Base-by-base conservation (phyloP, 2,888 invertebrate species). In the Apotomis turbidana region DNA sequence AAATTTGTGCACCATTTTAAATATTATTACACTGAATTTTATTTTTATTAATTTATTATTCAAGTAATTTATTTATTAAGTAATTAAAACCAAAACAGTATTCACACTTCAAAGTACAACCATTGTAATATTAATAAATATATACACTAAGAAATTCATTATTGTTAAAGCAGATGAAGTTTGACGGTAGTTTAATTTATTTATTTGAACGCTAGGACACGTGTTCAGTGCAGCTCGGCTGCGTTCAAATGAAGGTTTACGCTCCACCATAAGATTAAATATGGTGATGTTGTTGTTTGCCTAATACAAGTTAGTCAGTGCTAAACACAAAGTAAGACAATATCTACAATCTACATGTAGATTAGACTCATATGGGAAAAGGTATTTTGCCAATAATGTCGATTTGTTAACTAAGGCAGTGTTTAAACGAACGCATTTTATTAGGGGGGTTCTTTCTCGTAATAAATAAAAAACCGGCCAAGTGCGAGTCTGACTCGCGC, bases 1-100 rank as follows among this genome's bases (percentile, higher is more conserved):
- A 12, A 87, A 76, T 80, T 85, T 87, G 38, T 84, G 79, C 79
- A 91, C 88, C 90, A 91, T 89, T 80, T 84, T 85, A 27, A 49
- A 49, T 67, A 6, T 72, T 70, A 58, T 46, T 73, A 52, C 64
- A 71, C 15, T 49, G 9, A 61, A 66, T 63, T 49, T 27, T 36
- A 60, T 57, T 38, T 57, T 57, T 13, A 46, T 46, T 13, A 13
- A 5, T 44, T 44, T 6, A 44, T 44, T 44, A 44, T 44, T 44
- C 3, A 5, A 44, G 44, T 15, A 15, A 15, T 15, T 15, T 15
- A 15, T 15, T 15, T 0, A 15, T 15, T 15, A 15, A 15, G 15
- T 15, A 27, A 27, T 49, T 10, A 49, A 49, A 49, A 49, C 49
- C 44, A 44, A 5, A 44, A 44, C 44, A 44, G 44, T 44, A 38